Conservation (phyloP, 2,797 vertebrate species). For the Staurois parvus region DNA sequence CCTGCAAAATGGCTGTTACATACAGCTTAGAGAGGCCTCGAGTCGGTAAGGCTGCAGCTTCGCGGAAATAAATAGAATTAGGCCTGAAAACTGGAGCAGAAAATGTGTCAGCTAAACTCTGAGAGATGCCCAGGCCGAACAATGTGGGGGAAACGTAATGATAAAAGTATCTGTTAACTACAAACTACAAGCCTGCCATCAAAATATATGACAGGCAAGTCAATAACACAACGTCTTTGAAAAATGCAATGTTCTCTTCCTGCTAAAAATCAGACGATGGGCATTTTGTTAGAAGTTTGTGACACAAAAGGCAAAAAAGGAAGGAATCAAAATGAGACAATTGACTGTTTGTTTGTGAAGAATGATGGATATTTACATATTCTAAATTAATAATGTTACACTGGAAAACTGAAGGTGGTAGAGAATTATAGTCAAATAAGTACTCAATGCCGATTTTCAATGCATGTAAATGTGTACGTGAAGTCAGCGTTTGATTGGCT, state of each 20-base stretch:
- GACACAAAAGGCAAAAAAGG: constrained; percentile 6
- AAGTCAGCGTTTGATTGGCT: constrained; percentile 42
- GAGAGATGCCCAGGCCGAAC: constrained; percentile 11
- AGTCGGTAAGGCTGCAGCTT: neutral
- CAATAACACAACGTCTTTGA: constrained; percentile 18
- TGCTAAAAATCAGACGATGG: neutral
- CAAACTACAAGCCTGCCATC: constrained; percentile 18
- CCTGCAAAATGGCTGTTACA: constrained; percentile 24
- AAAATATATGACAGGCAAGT: constrained; percentile 26
- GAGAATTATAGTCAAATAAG: neutral
- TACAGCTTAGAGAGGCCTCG: neutral
- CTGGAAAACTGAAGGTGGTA: neutral
- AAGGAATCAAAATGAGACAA: neutral
- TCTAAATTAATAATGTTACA: neutral
- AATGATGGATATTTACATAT: neutral
- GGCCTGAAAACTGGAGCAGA: constrained; percentile 28
- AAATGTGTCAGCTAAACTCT: constrained; percentile 21
- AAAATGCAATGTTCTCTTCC: neutral
- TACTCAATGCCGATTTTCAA: neutral
- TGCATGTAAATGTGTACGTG: constrained; percentile 38
- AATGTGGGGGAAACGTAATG: constrained; percentile 19
- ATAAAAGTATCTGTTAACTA: constrained; percentile 4
- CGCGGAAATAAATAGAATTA: constrained; percentile 23
- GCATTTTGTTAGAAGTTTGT: neutral
- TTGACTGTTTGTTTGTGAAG: neutral